phyloP scores from a whole-genome alignment of 2,113 vertebrate species.

The Dascyllus trimaculatus region DNA sequence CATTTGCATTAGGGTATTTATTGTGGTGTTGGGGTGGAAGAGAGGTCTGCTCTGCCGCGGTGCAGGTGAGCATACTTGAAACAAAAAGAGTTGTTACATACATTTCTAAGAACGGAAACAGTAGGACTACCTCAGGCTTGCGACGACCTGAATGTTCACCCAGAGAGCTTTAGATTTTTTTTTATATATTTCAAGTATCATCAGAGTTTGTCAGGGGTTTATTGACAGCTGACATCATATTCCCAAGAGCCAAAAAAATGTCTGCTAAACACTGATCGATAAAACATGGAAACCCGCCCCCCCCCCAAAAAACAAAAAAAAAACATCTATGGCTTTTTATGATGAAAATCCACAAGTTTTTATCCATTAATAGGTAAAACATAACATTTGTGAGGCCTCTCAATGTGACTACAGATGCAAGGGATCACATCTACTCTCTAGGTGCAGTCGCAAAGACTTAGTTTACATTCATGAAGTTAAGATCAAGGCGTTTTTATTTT shows the following conservation, averaged over 20 bases:
- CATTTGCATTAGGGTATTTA: conserved; percentile 42
- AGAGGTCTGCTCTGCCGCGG: conserved; percentile 20
- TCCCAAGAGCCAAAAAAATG: conserved; percentile 37
- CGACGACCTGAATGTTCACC: conserved; percentile 48
- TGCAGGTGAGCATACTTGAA: conserved; percentile 40
- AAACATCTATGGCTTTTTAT: conserved; percentile 26
- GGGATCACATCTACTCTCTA: conserved; percentile 4
- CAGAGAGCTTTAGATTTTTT: conserved; percentile 33
- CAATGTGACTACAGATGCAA: conserved; percentile 15
- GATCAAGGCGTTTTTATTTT: conserved; percentile 25
- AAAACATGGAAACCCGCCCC: conserved; percentile 35
- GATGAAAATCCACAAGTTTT: conserved; percentile 10
- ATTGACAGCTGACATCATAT: conserved; percentile 60
- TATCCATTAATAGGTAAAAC: neutral
- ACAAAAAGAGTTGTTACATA: conserved; percentile 4
- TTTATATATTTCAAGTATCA: conserved; percentile 70
- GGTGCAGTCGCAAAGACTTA: conserved; percentile 17
- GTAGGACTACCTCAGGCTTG: conserved; percentile 17
- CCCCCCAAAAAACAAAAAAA: no score
- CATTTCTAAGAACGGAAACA: conserved; percentile 48
- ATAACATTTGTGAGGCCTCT: neutral
- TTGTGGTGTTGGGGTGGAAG: conserved; percentile 38
- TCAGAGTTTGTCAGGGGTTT: conserved; percentile 52
- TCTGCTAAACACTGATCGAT: conserved; percentile 5
- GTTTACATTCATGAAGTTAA: conserved; percentile 66